Percentiles rank a stretch among this genome's conserved stretches.
These are phyloP conservation scores for Sebastolobus alascanus DNA, from an alignment of 2,797 vertebrate species.

Conservation along the genomic window DNA sequence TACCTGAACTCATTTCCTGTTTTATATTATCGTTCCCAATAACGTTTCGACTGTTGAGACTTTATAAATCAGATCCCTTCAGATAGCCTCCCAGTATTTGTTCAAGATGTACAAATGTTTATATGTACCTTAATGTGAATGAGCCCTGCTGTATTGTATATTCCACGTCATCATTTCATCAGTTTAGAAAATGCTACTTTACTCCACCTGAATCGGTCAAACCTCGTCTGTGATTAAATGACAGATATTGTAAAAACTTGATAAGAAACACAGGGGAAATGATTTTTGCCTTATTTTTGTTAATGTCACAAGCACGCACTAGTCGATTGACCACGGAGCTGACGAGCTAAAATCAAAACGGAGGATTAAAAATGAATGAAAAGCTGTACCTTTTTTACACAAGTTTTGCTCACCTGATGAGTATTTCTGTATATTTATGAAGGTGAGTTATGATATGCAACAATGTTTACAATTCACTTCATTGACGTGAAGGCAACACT, in stretches of 20 bases:
- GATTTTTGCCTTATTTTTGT: constrained; percentile 74
- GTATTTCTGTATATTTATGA: constrained; percentile 75
- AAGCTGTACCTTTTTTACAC: constrained; percentile 17
- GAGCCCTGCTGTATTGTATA: constrained; percentile 52
- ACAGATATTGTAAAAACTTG: constrained; percentile 35
- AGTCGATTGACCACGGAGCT: constrained; percentile 1
- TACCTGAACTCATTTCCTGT: constrained; percentile 44
- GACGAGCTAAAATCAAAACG: constrained; percentile 27
- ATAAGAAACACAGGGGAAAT: constrained; percentile 44
- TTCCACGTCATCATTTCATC: constrained; percentile 49
- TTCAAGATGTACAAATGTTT: constrained; percentile 72
- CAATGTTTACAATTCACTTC: constrained; percentile 81
- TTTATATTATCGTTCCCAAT: constrained; percentile 16
- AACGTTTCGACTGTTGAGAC: constrained; percentile 26
- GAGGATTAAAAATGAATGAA: constrained; percentile 24
- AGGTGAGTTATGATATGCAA: constrained; percentile 74
- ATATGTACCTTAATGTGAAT: constrained; percentile 69
- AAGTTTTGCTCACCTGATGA: constrained; percentile 41
- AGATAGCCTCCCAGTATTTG: constrained; percentile 57
- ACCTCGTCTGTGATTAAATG: constrained; percentile 32
- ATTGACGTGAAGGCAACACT: constrained; percentile 78
- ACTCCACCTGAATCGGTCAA: constrained; percentile 47
- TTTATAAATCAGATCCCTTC: constrained; percentile 34
- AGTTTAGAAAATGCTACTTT: constrained; percentile 55
- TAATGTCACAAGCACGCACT: neutral